Evolutionary conservation across 2,113 vertebrate species (phyloP), one percentile per base, ranked within the genome.

Genomic region (Sigmodon hispidus): DNA sequence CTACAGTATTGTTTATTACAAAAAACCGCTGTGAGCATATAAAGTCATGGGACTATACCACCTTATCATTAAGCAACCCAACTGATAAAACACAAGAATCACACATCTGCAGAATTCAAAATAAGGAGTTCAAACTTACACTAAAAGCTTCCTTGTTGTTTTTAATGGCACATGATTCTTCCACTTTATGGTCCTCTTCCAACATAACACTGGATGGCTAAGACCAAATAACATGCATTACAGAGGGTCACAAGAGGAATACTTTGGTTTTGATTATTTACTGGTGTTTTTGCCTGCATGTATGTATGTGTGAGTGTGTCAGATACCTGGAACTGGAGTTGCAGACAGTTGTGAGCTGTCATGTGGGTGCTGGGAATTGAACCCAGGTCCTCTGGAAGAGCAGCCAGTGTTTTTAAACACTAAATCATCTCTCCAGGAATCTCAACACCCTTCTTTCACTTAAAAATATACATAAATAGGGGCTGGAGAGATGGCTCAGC

Each of bases 81-180:
- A 12, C 34, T 83, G 89, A 83, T 77, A 84, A 0, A 52, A 36
- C 19, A 89, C 3, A 52, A 83, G 50, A 93, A 89, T 91, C 94
- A 80, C n/a, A 55, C 87, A 65, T 8, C 24, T 50, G 75, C 63
- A 95, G 83, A 96, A 88, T 59, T 97, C 26, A 95, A 75, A 90
- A 90, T 83, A 83, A 96, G 83, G 79, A 29, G 19, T 43, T 8
- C 67, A 50, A 57, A 95, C 99, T 99, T 98, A 99, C 99, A 98
- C 99, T 99, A 97, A 99, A 99, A 63, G 99, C 99, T 97, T 99
- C 99, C 96, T 99, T 99, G 76, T 98, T 97, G 97, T 98, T 99
- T 98, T 98, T 99, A 91, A 98, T 75, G 50, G 97, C 94, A 97
- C 96, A 97, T 0, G 97, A 95, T 55, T 96, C 96, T 67, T 98